Base-by-base conservation (phyloP, 2,888 invertebrate species). In the Patella ulyssiponensis region DNA sequence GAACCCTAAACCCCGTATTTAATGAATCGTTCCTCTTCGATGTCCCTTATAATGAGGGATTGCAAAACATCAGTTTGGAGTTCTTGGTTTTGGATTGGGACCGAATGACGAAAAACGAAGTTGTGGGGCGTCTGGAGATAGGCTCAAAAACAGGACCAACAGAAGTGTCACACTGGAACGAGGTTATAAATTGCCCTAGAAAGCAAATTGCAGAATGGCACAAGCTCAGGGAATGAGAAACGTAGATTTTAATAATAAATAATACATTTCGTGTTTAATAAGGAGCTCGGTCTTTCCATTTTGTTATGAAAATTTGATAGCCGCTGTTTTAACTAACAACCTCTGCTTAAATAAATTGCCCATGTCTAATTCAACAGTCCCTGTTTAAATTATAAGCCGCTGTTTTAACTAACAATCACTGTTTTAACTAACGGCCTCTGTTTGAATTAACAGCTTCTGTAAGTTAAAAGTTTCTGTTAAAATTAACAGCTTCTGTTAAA, bases 171-270 rank as follows among this genome's bases (percentile, higher is more conserved):
- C 99, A 99, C 93, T 99, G 98, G 98, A 96, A 96, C 90, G 98
- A 98, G 93, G 98, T 98, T 86, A 96, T 97, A 93, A 97, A 96
- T 91, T 98, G 98, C 85, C 98, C 98, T 75, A 95, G 98, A 86
- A 95, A 98, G 84, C 99, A 99, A 94, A 98, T 99, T 91, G 99
- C 99, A 84, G 98, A 99, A 93, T 99, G 99, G 99, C 99, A 99
- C 94, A 98, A 98, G 93, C 94, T 99, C 88, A 95, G 85, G 69
- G 91, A 91, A 76, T 90, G 82, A 81, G 14, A 23, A 3, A 11
- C n/a, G 52, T 11, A 51, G n/a, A n/a, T n/a, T n/a, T n/a, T n/a
- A 44, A 56, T 56, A 12, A 52, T 20, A 23, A 76, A 44, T n/a
- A 20, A 17, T n/a, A 53, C 14, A 51, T 20, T 51, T 33, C 51